phyloP scores from a whole-genome alignment of 2,797 vertebrate species.

The Paguma larvata region DNA sequence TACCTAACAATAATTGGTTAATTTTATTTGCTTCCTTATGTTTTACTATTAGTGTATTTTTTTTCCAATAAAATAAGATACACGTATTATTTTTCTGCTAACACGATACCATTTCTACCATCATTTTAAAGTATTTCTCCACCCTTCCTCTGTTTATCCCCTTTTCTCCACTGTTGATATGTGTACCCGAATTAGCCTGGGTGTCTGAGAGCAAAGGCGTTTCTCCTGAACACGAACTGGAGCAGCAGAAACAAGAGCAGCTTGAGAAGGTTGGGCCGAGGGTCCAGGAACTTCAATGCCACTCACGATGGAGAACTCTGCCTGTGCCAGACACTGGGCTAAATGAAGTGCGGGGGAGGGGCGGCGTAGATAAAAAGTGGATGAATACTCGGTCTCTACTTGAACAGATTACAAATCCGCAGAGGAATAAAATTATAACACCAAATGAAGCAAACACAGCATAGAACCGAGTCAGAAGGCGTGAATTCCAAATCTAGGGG shows the following conservation, averaged over 20 bases:
- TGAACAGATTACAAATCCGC: not conserved
- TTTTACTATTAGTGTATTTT: not conserved
- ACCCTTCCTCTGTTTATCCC: not conserved
- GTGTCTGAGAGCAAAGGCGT: not conserved
- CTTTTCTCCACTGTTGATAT: not conserved
- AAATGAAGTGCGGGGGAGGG: not conserved
- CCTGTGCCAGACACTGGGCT: not conserved
- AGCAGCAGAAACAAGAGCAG: constrained; percentile 14
- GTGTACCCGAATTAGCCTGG: not conserved
- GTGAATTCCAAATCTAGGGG: not conserved
- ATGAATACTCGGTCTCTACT: not conserved
- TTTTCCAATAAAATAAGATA: constrained; percentile 14
- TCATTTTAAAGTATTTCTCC: not conserved
- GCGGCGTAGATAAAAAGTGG: not conserved
- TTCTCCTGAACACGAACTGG: not conserved
- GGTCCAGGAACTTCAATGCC: not conserved
- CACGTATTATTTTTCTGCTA: not conserved
- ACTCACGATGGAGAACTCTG: not conserved
- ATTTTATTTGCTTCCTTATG: constrained; percentile 11
- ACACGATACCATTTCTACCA: not conserved
- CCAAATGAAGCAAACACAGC: not conserved
- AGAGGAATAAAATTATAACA: not conserved
- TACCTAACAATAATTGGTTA: not conserved
- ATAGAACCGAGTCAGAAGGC: not conserved
- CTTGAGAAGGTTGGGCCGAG: not conserved